Evolutionary conservation across 2,113 vertebrate genomes (phyloP).

Genomic region (Saccopteryx leptura): DNA sequence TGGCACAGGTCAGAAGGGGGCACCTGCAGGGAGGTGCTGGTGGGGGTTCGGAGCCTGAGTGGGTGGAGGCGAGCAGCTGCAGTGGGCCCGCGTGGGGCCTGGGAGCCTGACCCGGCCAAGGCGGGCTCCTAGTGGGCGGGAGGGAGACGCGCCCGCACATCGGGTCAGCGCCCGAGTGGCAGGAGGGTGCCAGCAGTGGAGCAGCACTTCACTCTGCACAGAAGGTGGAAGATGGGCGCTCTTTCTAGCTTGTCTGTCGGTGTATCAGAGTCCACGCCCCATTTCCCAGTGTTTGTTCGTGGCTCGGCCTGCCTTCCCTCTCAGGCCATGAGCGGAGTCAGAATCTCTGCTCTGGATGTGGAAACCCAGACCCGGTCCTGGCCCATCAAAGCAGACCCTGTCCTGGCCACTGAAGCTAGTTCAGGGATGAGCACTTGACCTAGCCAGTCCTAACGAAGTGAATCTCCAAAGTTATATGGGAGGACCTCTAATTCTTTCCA

Average conservation of each 20-base stretch:
- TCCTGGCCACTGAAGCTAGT: not conserved
- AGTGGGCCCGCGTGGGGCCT: rapidly evolving
- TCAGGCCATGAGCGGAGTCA: not conserved
- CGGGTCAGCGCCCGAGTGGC: not conserved
- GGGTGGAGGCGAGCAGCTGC: not conserved
- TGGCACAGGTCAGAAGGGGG: not conserved
- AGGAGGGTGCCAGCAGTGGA: not conserved
- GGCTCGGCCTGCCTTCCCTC: not conserved
- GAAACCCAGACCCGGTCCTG: not conserved
- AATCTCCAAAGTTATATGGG: not conserved
- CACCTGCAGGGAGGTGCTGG: not conserved
- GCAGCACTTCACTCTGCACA: not conserved
- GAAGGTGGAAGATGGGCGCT: not conserved
- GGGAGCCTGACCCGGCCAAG: not conserved
- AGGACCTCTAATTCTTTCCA: not conserved
- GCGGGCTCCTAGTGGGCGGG: not conserved
- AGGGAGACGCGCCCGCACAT: not conserved
- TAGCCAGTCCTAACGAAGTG: not conserved
- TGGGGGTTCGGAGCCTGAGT: not conserved
- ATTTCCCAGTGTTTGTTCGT: not conserved
- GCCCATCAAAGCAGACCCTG: not conserved
- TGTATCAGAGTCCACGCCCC: not conserved
- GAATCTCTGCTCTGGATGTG: not conserved
- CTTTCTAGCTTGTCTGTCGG: not conserved
- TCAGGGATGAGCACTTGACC: not conserved